phyloP scores from a whole-genome alignment of 2,113 vertebrate species.

The Podarcis muralis region DNA sequence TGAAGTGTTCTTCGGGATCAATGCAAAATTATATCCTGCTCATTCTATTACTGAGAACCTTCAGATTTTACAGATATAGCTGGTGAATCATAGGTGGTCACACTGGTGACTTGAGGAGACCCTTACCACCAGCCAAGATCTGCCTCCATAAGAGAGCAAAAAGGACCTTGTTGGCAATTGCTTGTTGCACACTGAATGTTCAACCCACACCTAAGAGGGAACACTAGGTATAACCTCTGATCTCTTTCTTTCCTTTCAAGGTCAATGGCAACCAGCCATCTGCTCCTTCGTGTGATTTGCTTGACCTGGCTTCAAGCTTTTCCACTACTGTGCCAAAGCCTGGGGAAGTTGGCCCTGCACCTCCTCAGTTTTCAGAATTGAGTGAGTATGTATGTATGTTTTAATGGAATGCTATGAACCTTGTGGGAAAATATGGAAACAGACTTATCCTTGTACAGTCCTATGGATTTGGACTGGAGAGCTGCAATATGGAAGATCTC shows the following conservation, averaged over 20 bases:
- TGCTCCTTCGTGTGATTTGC: conserved; percentile 77
- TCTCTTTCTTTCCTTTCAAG: conserved; percentile 48
- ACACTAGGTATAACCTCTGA: not conserved
- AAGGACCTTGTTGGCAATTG: not conserved
- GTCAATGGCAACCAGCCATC: conserved; percentile 72
- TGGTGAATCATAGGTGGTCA: not conserved
- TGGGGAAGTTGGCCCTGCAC: conserved; percentile 31
- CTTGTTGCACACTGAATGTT: not conserved
- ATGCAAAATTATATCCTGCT: not conserved
- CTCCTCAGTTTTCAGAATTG: conserved; percentile 60
- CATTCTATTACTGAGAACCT: not conserved
- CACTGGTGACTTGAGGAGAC: too few species aligned
- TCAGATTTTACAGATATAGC: not conserved
- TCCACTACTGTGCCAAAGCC: conserved; percentile 4
- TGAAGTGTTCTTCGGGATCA: not conserved
- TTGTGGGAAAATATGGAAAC: not conserved
- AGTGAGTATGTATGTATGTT: conserved; percentile 63
- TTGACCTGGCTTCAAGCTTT: conserved; percentile 64
- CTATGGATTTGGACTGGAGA: not conserved
- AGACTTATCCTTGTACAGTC: not conserved
- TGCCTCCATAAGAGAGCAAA: not conserved
- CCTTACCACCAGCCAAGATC: not conserved
- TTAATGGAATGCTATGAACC: conserved; percentile 14
- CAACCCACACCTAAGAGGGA: not conserved
- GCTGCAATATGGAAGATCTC: not conserved